Conservation (phyloP, 2,888 invertebrate species). For the Bombylius discolor region DNA sequence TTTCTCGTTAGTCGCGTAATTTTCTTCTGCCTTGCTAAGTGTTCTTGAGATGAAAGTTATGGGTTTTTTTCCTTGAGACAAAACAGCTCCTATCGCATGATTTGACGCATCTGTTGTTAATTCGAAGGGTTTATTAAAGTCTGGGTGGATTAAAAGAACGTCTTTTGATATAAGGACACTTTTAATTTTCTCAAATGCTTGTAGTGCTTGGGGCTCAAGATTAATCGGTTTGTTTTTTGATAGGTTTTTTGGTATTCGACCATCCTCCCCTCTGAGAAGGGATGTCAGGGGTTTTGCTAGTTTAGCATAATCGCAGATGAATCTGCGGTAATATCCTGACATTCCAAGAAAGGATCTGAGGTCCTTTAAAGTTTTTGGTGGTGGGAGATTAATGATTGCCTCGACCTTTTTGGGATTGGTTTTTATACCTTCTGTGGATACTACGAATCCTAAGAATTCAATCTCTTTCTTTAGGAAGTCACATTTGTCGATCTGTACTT, state of each 20-base stretch:
- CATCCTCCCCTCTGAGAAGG: constrained; percentile 14
- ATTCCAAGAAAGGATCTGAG: constrained; percentile 13
- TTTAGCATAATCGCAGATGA: constrained; percentile 14
- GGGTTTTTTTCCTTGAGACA: constrained; percentile 1
- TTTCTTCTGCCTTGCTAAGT: constrained; percentile 1
- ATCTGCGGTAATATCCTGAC: constrained; percentile 15
- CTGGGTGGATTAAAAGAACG: constrained; percentile 1
- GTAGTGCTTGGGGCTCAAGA: neutral
- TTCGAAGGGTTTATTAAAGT: constrained; percentile 4
- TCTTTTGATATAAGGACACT: constrained; percentile 1
- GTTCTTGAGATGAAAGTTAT: constrained; percentile 1
- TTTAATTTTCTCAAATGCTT: constrained; percentile 3
- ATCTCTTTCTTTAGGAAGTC: constrained; percentile 21
- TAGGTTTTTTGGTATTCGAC: neutral
- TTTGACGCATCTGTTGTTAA: constrained; percentile 2
- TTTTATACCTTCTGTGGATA: constrained; percentile 17
- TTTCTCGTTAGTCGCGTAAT: constrained; percentile 1
- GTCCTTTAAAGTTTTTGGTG: constrained; percentile 13
- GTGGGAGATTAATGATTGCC: constrained; percentile 14
- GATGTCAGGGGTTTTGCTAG: constrained; percentile 16
- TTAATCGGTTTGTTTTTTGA: constrained; percentile 4
- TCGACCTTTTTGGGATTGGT: constrained; percentile 18
- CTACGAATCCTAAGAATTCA: constrained; percentile 23
- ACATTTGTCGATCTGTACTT: constrained; percentile 17
- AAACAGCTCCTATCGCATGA: constrained; percentile 2